Base-by-base conservation (phyloP, 2,113 vertebrate species). In the Perca flavescens region DNA sequence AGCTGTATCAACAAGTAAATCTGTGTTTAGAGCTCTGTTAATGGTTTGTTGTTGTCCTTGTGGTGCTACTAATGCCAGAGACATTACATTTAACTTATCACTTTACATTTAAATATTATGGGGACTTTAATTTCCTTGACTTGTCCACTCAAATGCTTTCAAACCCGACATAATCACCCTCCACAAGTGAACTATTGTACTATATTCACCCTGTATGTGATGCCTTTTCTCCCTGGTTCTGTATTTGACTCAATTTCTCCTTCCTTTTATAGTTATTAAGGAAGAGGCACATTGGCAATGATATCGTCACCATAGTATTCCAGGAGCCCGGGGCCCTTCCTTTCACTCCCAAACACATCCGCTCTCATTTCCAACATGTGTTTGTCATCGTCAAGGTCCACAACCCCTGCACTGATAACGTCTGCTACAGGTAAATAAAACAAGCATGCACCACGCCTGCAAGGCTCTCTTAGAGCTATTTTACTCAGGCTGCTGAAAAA, bases 241-340 rank as follows among this genome's bases (percentile, higher is more conserved):
- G 15, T 70, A 5, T 74, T 34, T 85, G 14, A 78, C 14, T 61
- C 3, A 1, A 3, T 84, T 68, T 53, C 19, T 22, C 31, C 3
- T 28, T 53, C 1, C 54, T 43, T 61, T 74, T 60, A 1, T 83
- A 99, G 98, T 94, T 99, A 73, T 95, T 99, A 93, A 95, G 98
- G 92, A 99, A 99, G 94, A 96, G 98, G 86, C 98, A 99, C 92
- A 99, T 99, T 47, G 98, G 98, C 93, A 99, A 99, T 86, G 98
- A 99, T 86, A 99, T 99, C 76, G 98, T 99, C 92, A 99, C 98
- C 89, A 97, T 99, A 91, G 96, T 99, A 88, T 99, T 99, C 94
- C 98, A 99, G 96, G 98, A 99, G 92, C 98, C 98, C 0, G 98
- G 98, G 79, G 97, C 98, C 62, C 96, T 98, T 89, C 97, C 98